These are phyloP conservation scores for Aphaenogaster rudis DNA, from an alignment of 1,140 invertebrate species.

Conservation along the genomic window DNA sequence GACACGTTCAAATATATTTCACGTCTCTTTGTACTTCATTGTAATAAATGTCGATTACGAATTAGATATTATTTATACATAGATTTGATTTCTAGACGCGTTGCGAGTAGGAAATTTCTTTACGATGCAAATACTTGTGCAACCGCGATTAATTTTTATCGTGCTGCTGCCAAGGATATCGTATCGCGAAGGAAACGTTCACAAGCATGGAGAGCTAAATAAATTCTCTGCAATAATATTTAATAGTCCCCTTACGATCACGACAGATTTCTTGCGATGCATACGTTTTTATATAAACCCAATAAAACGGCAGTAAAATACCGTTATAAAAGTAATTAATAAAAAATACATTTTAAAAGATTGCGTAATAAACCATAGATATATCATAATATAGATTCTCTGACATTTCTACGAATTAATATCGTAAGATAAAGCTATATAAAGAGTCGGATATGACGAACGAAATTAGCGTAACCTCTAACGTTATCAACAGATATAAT, in stretches of 20 bases:
- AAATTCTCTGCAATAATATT: not conserved
- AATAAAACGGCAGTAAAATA: slow-evolving; percentile 4
- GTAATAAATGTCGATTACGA: slow-evolving; percentile 37
- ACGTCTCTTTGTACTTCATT: not conserved
- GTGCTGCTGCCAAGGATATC: not conserved
- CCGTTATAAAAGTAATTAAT: not conserved
- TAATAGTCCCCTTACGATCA: not conserved
- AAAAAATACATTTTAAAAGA: not conserved
- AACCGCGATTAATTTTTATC: slow-evolving; percentile 34
- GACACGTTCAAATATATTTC: not conserved
- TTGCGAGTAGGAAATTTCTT: slow-evolving; percentile 19
- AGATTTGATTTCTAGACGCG: not conserved
- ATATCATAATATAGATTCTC: no score
- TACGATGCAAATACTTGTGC: not conserved
- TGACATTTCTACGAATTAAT: not conserved
- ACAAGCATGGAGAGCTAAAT: not conserved
- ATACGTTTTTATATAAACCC: not conserved
- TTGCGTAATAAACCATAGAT: not conserved
- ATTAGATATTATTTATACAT: not conserved
- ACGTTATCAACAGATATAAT: slow-evolving; percentile 64
- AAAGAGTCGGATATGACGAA: slow-evolving; percentile 20
- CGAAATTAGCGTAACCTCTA: slow-evolving; percentile 1
- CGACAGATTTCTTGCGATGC: not conserved
- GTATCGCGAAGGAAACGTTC: not conserved
- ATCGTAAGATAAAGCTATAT: not conserved